Evolutionary conservation across 1,140 invertebrate genomes (phyloP).

Genomic region (Cryptotermes secundus): DNA sequence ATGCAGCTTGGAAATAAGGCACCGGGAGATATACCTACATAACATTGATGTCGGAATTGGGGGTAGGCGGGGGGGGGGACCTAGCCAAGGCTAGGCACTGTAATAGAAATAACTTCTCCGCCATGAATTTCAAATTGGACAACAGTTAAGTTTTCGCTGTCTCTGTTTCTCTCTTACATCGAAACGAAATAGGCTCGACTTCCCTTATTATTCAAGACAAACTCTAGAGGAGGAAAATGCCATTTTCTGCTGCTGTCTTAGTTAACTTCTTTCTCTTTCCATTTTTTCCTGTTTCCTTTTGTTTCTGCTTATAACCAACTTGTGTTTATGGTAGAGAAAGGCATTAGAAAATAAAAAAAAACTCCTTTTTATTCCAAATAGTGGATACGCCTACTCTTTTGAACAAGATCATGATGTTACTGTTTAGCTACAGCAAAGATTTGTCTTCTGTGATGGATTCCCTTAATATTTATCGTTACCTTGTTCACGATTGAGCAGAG

Average conservation of each 20-base stretch:
- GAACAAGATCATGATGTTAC: not conserved
- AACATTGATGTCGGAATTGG: not conserved
- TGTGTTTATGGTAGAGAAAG: not conserved
- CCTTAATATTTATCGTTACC: not conserved
- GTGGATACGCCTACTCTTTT: not conserved
- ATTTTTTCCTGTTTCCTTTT: not conserved
- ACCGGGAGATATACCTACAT: not conserved
- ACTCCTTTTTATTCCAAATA: not conserved
- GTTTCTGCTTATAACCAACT: not conserved
- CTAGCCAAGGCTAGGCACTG: not conserved
- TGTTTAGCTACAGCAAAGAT: not conserved
- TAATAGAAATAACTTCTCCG: conserved; percentile 13
- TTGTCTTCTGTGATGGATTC: conserved; percentile 2
- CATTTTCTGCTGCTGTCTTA: not conserved
- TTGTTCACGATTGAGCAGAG: not conserved
- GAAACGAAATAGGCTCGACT: not conserved
- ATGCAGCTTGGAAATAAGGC: not conserved
- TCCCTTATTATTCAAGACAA: conserved; percentile 18
- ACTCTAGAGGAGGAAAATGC: not conserved
- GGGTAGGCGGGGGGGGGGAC: not conserved
- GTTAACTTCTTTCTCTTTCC: not conserved
- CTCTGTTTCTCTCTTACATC: not conserved
- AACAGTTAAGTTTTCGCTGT: not conserved
- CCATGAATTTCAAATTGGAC: conserved; percentile 16
- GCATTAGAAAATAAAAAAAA: not conserved